Evolutionary conservation across 2,797 vertebrate genomes (phyloP).

Genomic region (Diceros bicornis): DNA sequence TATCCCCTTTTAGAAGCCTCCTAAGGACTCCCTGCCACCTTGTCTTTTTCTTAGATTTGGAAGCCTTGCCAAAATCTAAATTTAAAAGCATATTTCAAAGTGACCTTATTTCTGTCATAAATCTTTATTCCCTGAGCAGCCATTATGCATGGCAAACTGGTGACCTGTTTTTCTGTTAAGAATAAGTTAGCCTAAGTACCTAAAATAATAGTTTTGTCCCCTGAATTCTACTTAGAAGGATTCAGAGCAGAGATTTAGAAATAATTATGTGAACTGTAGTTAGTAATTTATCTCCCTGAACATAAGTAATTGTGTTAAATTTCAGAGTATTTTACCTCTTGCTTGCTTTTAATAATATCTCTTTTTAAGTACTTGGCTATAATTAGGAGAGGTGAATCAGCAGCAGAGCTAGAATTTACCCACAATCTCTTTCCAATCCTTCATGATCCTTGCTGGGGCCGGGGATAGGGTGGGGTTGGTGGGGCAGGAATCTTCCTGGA

Average conservation of each 20-base stretch:
- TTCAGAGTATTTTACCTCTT: conserved; percentile 58
- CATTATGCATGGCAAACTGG: conserved; percentile 9
- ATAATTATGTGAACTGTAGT: conserved; percentile 13
- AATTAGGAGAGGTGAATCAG: conserved; percentile 57
- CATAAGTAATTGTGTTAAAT: conserved; percentile 30
- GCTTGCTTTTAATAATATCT: neutral
- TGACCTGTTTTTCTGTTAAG: conserved; percentile 44
- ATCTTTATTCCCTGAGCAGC: conserved; percentile 42
- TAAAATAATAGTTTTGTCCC: conserved; percentile 27
- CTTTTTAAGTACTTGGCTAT: conserved; percentile 21
- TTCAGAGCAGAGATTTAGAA: conserved; percentile 61
- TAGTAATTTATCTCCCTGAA: conserved; percentile 32
- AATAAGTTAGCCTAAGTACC: conserved; percentile 39
- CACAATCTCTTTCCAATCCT: neutral
- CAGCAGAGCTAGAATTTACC: neutral
- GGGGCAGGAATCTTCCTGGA: conserved; percentile 35
- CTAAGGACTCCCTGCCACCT: neutral
- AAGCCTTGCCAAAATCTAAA: conserved; percentile 68
- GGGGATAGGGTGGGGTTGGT: neutral
- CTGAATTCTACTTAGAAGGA: conserved; percentile 44
- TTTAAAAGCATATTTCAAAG: conserved; percentile 69
- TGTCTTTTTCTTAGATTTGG: conserved; percentile 64
- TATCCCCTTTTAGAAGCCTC: neutral
- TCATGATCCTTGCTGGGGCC: neutral
- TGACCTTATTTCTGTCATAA: conserved; percentile 68